Base-by-base conservation (phyloP, 1,140 invertebrate genomes). In the Mesaphorura yosii region DNA sequence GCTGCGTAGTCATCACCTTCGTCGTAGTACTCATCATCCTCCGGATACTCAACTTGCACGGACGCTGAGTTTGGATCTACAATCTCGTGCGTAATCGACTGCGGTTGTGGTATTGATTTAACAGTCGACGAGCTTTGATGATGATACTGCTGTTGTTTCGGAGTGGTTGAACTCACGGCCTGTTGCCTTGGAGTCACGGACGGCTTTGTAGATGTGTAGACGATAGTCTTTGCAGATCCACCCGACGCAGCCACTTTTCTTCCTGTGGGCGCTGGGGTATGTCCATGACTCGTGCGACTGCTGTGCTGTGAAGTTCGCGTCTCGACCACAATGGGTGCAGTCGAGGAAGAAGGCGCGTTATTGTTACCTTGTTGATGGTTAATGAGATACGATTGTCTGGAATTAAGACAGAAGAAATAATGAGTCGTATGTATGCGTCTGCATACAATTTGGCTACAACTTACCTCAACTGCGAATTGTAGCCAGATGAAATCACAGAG, bases 171-270 rank as follows among this genome's bases (percentile, higher is more conserved):
- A 27, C 26, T 26, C 14, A 48, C 15, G 17, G 50, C n/a, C n/a
- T n/a, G n/a, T n/a, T n/a, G n/a, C n/a, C n/a, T n/a, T n/a, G n/a
- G n/a, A n/a, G n/a, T n/a, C n/a, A n/a, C n/a, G n/a, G n/a, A n/a
- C n/a, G n/a, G n/a, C n/a, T n/a, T n/a, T n/a, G n/a, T n/a, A 6
- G 44, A 14, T 14, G 17, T 29, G 34, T 59, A 59, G 10, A 59
- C 38, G 17, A 59, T 55, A 10, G 57, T 59, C 46, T 62, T 57
- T n/a, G 53, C 49, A n/a, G n/a, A n/a, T n/a, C n/a, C n/a, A 38
- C 57, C 58, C 12, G 64, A 41, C 26, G 53, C 20, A 42, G 62
- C 58, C n/a, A 59, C 48, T 58, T 57, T 59, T 25, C 60, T 45
- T 4, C 60, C 40, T 58, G 59, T 54, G 41, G 51, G n/a, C 48